Evolutionary conservation across 2,797 vertebrate genomes (phyloP), one percentile per base, ranked within the genome.

Genomic region (Nannoperca obscura): DNA sequence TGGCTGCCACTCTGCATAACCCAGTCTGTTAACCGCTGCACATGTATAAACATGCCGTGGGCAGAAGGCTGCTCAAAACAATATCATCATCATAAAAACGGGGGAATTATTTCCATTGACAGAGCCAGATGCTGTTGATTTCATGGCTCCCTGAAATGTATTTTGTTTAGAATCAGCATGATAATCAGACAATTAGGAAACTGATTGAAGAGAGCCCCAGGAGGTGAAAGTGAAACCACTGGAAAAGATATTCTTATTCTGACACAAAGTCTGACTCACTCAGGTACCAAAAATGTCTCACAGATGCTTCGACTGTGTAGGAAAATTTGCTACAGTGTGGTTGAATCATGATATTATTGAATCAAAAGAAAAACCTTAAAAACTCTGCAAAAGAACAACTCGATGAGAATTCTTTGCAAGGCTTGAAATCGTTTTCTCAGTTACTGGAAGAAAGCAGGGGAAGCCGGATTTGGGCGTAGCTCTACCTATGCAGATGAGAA

Each of bases 111-210:
- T 88, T 78, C 71, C 59, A 79, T 76, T 82, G 84, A 86, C 63
- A 1, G 57, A 86, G 81, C 83, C 88, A 87, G 90, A 89, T 88
- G 86, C 86, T 75, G 78, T 76, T 74, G 86, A 85, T 91, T 90
- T 86, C 81, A 76, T 63, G 76, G 76, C 82, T 87, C 66, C 78
- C 80, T 77, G 80, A 88, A 83, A 87, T 86, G 68, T 84, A 79
- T 89, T 89, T 91, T 87, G 86, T 82, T 87, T 86, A 10, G 78
- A 86, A 91, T 90, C 88, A 83, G 87, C 75, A 80, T 76, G 84
- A 89, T 87, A 87, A 94, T 90, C 86, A 92, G 76, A 86, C 76
- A 86, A 91, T 91, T 90, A 93, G 70, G 13, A 32, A 80, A 64
- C 84, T 91, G 88, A 93, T 82, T 91, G 82, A 89, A 88, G 80